Evolutionary conservation across 2,113 vertebrate genomes (phyloP).

Genomic region (Pholis gunnellus): DNA sequence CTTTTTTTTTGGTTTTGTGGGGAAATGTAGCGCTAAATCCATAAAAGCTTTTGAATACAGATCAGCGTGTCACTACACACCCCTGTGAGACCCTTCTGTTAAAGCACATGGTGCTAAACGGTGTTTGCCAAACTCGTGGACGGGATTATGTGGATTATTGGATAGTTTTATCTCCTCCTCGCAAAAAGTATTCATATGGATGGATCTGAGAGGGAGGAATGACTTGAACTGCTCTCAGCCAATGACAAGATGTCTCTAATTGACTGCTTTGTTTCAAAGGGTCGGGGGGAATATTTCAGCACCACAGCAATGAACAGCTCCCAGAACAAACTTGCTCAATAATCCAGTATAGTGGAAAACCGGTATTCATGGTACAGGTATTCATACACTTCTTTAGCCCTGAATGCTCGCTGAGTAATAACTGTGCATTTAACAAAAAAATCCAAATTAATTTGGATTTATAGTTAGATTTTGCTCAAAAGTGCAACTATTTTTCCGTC

Average conservation of each 20-base stretch:
- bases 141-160: neutral
- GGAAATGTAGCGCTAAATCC: neutral
- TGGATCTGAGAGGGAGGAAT: neutral
- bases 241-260: neutral
- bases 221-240: neutral
- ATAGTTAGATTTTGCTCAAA: neutral
- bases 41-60: neutral
- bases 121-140: neutral
- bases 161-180: neutral
- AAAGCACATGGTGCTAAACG: neutral
- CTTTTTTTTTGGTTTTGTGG: neutral
- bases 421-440: neutral
- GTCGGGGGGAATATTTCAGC: constrained; percentile 50
- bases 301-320: constrained; percentile 73
- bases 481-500: neutral
- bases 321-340: constrained; percentile 7
- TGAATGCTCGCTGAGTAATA: no score
- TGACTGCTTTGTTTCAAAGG: neutral
- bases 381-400: no score
- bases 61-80: neutral
- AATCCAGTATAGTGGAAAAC: neutral
- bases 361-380: no score
- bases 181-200: neutral
- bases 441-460: constrained; percentile 4
- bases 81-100: neutral